Conservation (phyloP, 2,888 invertebrate species). For the Plagodis dolabraria region DNA sequence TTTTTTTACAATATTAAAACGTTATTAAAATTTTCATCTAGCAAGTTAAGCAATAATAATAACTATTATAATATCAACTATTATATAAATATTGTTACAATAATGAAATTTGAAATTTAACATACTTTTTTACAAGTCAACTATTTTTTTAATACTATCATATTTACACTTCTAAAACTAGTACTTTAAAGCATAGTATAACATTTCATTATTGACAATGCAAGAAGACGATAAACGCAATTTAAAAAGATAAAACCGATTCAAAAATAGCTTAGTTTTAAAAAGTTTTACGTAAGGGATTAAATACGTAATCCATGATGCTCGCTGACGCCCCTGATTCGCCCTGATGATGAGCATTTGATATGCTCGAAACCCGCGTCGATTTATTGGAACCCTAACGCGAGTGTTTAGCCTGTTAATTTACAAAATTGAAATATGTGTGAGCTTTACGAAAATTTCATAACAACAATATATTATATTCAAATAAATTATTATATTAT, state of each 20-base stretch:
- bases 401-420: too few species aligned
- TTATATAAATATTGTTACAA: slow-evolving; percentile 28
- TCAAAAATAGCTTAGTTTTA: too few species aligned
- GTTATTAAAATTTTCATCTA: slow-evolving; percentile 39
- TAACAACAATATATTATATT: too few species aligned
- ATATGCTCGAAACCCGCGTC: too few species aligned
- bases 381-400: too few species aligned
- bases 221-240: neutral
- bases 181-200: slow-evolving; percentile 12
- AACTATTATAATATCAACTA: slow-evolving; percentile 27
- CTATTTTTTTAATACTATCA: slow-evolving; percentile 13
- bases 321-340: too few species aligned
- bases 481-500: too few species aligned
- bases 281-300: too few species aligned
- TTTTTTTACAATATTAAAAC: slow-evolving; percentile 38
- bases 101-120: slow-evolving; percentile 35
- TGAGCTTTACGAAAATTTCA: too few species aligned
- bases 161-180: slow-evolving; percentile 24
- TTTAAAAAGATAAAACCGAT: neutral
- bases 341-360: too few species aligned
- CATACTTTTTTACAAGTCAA: slow-evolving; percentile 33
- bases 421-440: too few species aligned
- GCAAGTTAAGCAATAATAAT: slow-evolving; percentile 35
- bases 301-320: too few species aligned
- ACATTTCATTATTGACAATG: slow-evolving; percentile 6